Percentiles rank a stretch among this genome's conserved stretches.
Evolutionary conservation across 2,113 vertebrate species (phyloP).

Genomic region (Eolophus roseicapilla): DNA sequence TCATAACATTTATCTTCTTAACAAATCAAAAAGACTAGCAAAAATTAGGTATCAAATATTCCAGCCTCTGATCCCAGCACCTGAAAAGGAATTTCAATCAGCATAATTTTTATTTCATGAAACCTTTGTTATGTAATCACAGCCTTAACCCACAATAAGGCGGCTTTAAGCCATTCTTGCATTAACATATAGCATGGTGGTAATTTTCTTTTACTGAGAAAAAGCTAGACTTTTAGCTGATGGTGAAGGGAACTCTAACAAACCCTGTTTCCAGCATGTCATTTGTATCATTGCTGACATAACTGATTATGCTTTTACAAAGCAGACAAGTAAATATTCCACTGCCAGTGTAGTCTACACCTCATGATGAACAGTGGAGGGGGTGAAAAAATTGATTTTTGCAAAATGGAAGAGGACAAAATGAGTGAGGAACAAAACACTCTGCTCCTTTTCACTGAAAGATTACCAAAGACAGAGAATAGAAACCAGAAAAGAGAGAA

Average conservation of each 20-base stretch:
- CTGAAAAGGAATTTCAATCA: background rate
- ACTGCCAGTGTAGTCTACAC: background rate
- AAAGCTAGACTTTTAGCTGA: background rate
- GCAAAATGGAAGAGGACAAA: background rate
- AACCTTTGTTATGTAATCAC: background rate
- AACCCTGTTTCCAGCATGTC: background rate
- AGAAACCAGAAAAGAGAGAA: background rate
- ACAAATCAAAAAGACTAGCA: background rate
- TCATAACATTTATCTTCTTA: background rate
- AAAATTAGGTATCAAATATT: background rate
- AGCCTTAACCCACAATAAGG: background rate
- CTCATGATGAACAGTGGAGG: background rate
- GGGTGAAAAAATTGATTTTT: background rate
- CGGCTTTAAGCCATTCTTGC: background rate
- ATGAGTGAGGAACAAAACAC: background rate
- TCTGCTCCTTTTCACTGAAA: background rate
- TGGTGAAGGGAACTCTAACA: background rate
- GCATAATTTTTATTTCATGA: background rate
- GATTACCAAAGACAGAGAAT: background rate
- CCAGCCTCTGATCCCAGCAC: background rate
- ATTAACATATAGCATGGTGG: background rate
- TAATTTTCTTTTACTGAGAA: background rate
- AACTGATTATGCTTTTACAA: background rate
- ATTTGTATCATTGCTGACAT: background rate
- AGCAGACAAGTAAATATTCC: background rate